These are phyloP conservation scores for Epirrhoe alternata DNA, from an alignment of 2,888 invertebrate species.

Conservation along the genomic window DNA sequence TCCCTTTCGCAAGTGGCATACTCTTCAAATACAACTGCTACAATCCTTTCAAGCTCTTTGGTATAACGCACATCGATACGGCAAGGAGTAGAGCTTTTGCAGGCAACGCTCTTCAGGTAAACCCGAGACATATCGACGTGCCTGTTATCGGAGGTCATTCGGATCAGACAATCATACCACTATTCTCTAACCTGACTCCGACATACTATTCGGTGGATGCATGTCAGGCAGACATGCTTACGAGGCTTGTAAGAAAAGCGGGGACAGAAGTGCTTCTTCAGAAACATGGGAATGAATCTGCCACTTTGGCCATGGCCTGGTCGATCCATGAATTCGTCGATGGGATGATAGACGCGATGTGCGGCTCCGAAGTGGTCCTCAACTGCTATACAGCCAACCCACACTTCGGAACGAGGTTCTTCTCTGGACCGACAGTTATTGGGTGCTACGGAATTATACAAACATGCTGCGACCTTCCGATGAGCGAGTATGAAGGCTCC, in stretches of 20 bases:
- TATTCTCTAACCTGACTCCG: conserved; percentile 66
- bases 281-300: conserved; percentile 59
- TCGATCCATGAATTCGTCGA: conserved; percentile 65
- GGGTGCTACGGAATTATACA: conserved; percentile 59
- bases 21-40: conserved; percentile 59
- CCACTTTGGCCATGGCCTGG: conserved; percentile 64
- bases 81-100: conserved; percentile 57
- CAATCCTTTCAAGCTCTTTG: conserved; percentile 66
- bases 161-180: conserved; percentile 65
- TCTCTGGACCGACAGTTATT: conserved; percentile 63
- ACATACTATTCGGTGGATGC: conserved; percentile 47
- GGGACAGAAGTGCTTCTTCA: conserved; percentile 60
- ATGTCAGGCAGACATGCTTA: conserved; percentile 59
- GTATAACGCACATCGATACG: conserved; percentile 66
- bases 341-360: conserved; percentile 58
- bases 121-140: conserved; percentile 52
- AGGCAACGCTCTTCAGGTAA: conserved; percentile 55
- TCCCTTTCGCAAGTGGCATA: conserved; percentile 65
- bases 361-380: conserved; percentile 55
- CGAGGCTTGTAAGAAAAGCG: conserved; percentile 61
- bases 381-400: conserved; percentile 64
- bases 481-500: conserved; percentile 59
- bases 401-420: conserved; percentile 66
- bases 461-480: conserved; percentile 52
- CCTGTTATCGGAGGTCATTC: conserved; percentile 74